Percentiles rank a stretch among this genome's conserved stretches.
Evolutionary conservation across 2,888 invertebrate genomes (phyloP).

Genomic region (Drosophila melanosoma): DNA sequence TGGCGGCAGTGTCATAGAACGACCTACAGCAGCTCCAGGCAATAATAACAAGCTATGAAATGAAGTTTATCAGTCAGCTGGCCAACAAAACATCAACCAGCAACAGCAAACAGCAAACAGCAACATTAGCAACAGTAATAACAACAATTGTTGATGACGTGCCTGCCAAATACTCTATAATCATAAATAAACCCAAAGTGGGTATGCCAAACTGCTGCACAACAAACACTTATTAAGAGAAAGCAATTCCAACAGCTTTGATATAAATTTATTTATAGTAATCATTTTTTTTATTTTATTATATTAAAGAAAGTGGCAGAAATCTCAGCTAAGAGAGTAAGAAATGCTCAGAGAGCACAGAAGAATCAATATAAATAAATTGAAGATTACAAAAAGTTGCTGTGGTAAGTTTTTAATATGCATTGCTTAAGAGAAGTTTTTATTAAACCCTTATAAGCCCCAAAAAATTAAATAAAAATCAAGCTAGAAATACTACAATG

Average conservation of each 20-base stretch:
- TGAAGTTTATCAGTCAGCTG: conserved; percentile 69
- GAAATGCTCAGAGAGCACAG: background rate
- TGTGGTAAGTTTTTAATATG: no score
- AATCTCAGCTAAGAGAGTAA: background rate
- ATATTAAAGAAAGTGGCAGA: background rate
- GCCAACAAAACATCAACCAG: conserved; percentile 20
- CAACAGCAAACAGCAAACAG: conserved; percentile 13
- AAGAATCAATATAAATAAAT: background rate
- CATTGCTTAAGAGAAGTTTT: background rate
- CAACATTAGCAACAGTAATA: conserved; percentile 11
- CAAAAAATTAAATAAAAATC: background rate
- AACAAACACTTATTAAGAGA: background rate
- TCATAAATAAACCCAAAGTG: background rate
- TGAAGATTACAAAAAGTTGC: no score
- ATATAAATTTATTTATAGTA: fast-evolving
- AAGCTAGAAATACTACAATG: background rate
- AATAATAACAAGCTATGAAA: conserved; percentile 37
- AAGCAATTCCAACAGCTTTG: background rate
- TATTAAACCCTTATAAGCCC: background rate
- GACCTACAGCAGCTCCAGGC: conserved; percentile 66
- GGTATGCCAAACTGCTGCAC: background rate
- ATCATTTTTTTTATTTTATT: background rate
- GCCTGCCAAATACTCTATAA: conserved; percentile 32
- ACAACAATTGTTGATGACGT: conserved; percentile 37
- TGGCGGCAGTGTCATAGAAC: conserved; percentile 70